A percentile compares a stretch with the other conserved stretches of the same genome.
These are phyloP conservation scores for Hiodon tergisus DNA, from an alignment of 2,113 vertebrate species.

Conservation along the genomic window DNA sequence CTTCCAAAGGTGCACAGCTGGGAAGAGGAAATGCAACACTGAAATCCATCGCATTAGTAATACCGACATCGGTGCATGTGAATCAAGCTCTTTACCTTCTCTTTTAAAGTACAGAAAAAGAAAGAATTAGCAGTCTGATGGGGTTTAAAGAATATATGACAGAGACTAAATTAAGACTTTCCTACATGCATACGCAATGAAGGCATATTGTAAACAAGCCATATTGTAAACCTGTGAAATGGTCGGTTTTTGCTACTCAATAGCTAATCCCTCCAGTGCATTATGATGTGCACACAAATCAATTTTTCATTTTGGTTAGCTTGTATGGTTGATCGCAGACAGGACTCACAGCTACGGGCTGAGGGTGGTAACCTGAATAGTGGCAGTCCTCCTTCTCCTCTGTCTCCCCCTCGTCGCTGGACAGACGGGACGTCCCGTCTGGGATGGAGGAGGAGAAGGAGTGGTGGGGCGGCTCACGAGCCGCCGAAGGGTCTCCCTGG, in stretches of 20 bases:
- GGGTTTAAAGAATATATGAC: neutral
- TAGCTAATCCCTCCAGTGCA: too few species aligned
- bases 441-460: slow-evolving; percentile 61
- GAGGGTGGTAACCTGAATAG: slow-evolving; percentile 97
- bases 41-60: slow-evolving; percentile 54
- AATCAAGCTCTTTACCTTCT: too few species aligned
- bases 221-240: too few species aligned
- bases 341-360: slow-evolving; percentile 91
- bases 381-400: slow-evolving; percentile 89
- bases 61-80: neutral
- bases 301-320: too few species aligned
- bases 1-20: slow-evolving; percentile 92
- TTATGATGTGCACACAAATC: too few species aligned
- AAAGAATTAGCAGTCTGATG: neutral
- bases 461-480: slow-evolving; percentile 77
- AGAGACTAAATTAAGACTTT: neutral
- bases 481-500: slow-evolving; percentile 70
- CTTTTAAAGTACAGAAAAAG: too few species aligned
- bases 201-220: too few species aligned
- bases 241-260: too few species aligned
- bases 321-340: slow-evolving; percentile 40
- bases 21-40: slow-evolving; percentile 18
- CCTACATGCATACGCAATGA: too few species aligned
- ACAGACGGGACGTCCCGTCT: slow-evolving; percentile 78
- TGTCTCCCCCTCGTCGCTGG: slow-evolving; percentile 82